Evolutionary conservation across 37 sponge, comb jelly and placozoan genomes (phyloP).

Genomic region (Agelas oroides): DNA sequence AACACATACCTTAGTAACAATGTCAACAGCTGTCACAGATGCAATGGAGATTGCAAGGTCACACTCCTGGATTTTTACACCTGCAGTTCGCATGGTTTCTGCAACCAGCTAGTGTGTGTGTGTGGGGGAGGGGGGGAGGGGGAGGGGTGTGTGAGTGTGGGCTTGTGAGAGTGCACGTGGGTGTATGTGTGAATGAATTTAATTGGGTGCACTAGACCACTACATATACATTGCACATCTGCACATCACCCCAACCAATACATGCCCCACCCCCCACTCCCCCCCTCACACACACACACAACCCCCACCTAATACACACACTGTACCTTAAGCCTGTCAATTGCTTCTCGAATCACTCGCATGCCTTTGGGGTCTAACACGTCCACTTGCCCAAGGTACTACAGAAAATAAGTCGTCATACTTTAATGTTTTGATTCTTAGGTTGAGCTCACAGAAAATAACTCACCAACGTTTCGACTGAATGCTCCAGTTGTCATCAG

Average conservation of each 20-base stretch:
- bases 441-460: too few relatives aligned
- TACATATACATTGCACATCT: too few relatives aligned
- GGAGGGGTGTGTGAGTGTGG: neutral
- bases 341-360: neutral
- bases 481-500: too few relatives aligned
- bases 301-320: too few relatives aligned
- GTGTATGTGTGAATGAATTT: neutral
- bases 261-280: neutral
- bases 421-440: neutral
- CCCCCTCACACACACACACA: neutral
- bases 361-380: constrained; percentile 25
- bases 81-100: neutral
- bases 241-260: neutral
- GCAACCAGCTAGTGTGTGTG: neutral
- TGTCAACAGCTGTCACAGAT: constrained; percentile 1
- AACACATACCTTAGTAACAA: constrained; percentile 25
- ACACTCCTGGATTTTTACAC: constrained; percentile 15
- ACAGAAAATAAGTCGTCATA: neutral
- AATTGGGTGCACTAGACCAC: neutral
- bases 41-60: constrained; percentile 37
- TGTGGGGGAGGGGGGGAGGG: too few relatives aligned
- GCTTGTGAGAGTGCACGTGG: neutral
- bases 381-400: constrained; percentile 20
- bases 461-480: too few relatives aligned
- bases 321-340: constrained; percentile 38